Evolutionary conservation across 1,140 invertebrate genomes (phyloP).

Genomic region (Sminthurinus signatus): DNA sequence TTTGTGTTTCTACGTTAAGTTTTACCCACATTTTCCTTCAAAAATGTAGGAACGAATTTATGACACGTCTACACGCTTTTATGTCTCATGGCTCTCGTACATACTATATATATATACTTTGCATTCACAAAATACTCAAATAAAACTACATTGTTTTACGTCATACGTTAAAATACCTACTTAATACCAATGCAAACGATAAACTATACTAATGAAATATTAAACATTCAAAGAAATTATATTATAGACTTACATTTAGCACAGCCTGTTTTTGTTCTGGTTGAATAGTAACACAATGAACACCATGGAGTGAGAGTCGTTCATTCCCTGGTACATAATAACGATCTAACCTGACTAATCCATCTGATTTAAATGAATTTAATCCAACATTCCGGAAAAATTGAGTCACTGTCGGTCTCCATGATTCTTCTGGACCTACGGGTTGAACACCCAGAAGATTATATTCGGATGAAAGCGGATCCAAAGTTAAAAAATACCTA

Average conservation of each 20-base stretch:
- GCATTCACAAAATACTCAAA: too few relatives aligned
- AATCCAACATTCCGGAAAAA: conserved; percentile 14
- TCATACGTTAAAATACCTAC: too few relatives aligned
- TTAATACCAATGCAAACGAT: too few relatives aligned
- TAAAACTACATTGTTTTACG: too few relatives aligned
- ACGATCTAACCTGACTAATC: conserved; percentile 25
- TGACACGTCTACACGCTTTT: too few relatives aligned
- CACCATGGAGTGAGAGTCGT: conserved; percentile 18
- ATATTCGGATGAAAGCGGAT: neutral
- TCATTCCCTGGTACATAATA: conserved; percentile 29
- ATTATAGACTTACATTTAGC: neutral
- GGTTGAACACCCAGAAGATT: conserved; percentile 8
- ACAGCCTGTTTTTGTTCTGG: neutral
- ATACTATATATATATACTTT: too few relatives aligned
- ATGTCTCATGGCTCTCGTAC: too few relatives aligned
- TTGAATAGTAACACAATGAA: conserved; percentile 4
- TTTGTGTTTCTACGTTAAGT: too few relatives aligned
- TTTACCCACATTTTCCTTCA: too few relatives aligned
- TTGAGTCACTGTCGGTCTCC: conserved; percentile 10
- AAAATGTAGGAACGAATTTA: too few relatives aligned
- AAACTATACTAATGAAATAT: too few relatives aligned
- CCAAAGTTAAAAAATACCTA: conserved; percentile 17
- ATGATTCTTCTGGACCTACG: conserved; percentile 6
- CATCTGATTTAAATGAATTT: conserved; percentile 13
- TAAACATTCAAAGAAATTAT: neutral